Evolutionary conservation across 2,113 vertebrate species (phyloP).

Genomic region (Dromas ardeola): DNA sequence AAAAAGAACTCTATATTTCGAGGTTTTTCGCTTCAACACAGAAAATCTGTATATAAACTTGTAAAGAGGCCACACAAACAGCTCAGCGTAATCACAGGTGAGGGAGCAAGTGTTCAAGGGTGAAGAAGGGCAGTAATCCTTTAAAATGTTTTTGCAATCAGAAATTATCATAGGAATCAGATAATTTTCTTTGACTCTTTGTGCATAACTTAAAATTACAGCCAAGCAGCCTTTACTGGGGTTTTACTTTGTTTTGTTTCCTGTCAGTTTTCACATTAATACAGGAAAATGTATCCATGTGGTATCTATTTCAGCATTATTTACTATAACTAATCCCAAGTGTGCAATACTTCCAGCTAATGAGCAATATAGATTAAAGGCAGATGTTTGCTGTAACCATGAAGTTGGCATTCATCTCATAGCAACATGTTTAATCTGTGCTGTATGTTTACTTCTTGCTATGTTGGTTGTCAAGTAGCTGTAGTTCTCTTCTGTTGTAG

Average conservation of each 20-base stretch:
- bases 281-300: background rate
- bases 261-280: background rate
- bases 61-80: background rate
- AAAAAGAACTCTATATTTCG: background rate
- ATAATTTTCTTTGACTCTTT: background rate
- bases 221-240: background rate
- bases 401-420: background rate
- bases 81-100: background rate
- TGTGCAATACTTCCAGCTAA: background rate
- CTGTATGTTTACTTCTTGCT: background rate
- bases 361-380: background rate
- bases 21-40: background rate
- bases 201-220: background rate
- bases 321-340: background rate
- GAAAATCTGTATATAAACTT: background rate
- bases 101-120: background rate
- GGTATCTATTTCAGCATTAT: background rate
- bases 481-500: background rate
- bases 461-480: background rate
- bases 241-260: background rate
- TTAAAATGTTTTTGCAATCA: background rate
- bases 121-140: background rate
- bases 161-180: background rate
- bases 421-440: background rate
- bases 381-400: background rate